A percentile compares a stretch with the other conserved stretches of the same genome.
Conservation (phyloP, 2,113 vertebrate genomes). For the Coryphaenoides rupestris region DNA sequence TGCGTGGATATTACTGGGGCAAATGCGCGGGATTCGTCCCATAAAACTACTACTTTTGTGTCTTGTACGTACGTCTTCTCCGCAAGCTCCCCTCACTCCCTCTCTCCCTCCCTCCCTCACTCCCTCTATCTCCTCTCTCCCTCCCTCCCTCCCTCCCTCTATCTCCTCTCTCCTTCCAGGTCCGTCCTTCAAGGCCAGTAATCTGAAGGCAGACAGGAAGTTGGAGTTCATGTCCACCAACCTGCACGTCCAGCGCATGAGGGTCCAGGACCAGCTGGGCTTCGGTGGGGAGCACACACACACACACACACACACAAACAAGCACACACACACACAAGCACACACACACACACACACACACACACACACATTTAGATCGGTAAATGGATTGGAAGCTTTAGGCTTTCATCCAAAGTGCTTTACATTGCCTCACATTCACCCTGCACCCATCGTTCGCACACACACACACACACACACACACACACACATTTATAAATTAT, state of each 20-base stretch:
- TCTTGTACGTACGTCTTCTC: too few species aligned
- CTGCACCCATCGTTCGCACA: neutral
- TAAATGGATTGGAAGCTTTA: too few species aligned
- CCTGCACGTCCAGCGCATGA: conserved; percentile 96
- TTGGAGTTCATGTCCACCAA: conserved; percentile 98
- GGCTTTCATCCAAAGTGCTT: too few species aligned
- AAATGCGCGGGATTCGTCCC: too few species aligned
- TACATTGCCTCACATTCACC: neutral
- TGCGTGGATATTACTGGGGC: too few species aligned
- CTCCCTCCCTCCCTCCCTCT: neutral
- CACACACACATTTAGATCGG: too few species aligned
- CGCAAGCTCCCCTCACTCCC: neutral
- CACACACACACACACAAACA: neutral
- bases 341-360: neutral
- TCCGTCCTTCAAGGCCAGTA: conserved; percentile 97
- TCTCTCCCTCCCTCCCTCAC: neutral
- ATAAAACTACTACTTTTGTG: too few species aligned
- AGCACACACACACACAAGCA: neutral
- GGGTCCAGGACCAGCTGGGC: conserved; percentile 91
- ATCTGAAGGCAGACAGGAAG: conserved; percentile 93
- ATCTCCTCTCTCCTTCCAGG: conserved; percentile 64
- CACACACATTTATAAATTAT: too few species aligned
- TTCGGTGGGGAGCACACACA: conserved; percentile 73
- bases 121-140: conserved; percentile 3
- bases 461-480: conserved; percentile 1